These are phyloP conservation scores for silkworm (Bombyx mori) DNA, from an alignment of 1,140 invertebrate species.

Conservation along the genomic window ASM3026992v2 NC_085128.1:8524501-8525000, in stretches of 20 bases:
- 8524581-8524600: conserved; percentile 65
- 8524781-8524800: no score
- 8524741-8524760: conserved; percentile 77
- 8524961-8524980: no score
- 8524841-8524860: no score
- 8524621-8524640: conserved; percentile 61
- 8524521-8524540: conserved; percentile 58
- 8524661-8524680: conserved; percentile 77
- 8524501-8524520: conserved; percentile 55
- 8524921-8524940: no score
- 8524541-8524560: conserved; percentile 68
- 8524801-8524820: no score
- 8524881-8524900: no score
- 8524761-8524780: not conserved
- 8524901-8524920: no score
- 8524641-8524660: conserved; percentile 70
- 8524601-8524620: conserved; percentile 58
- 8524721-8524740: conserved; percentile 81
- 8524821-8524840: no score
- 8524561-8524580: conserved; percentile 68
- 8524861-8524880: no score
- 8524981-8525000: no score
- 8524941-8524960: no score
- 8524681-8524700: conserved; percentile 83
- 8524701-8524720: conserved; percentile 77